These are phyloP conservation scores for Discoglossus pictus DNA, from an alignment of 2,797 vertebrate genomes.

Conservation along the genomic window DNA sequence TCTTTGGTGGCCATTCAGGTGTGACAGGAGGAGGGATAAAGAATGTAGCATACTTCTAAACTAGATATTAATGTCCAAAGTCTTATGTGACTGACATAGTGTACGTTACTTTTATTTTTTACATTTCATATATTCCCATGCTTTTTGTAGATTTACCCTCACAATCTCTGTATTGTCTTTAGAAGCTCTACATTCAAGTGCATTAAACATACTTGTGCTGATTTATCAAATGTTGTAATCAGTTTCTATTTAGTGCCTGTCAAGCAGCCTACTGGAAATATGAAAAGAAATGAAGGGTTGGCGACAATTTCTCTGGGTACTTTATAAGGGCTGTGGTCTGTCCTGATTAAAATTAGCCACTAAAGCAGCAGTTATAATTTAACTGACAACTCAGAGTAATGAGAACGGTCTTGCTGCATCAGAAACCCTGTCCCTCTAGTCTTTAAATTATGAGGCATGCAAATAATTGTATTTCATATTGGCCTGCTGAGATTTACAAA, in stretches of 20 bases:
- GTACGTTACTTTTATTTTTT: too few species aligned
- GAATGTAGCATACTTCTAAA: too few species aligned
- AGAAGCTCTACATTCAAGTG: too few species aligned
- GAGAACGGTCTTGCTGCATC: conserved; percentile 5
- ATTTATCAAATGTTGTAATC: neutral
- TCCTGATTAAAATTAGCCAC: conserved; percentile 25
- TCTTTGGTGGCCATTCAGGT: too few species aligned
- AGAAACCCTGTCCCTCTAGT: neutral
- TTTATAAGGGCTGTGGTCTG: conserved; percentile 9
- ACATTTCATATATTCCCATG: too few species aligned
- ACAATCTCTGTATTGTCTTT: too few species aligned
- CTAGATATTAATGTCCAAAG: too few species aligned
- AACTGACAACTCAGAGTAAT: conserved; percentile 2
- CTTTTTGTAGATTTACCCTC: too few species aligned
- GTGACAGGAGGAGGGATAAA: too few species aligned
- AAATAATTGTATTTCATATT: neutral
- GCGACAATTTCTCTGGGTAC: neutral
- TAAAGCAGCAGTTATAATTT: neutral
- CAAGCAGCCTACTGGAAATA: conserved; percentile 10
- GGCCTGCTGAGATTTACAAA: too few species aligned
- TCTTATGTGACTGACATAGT: too few species aligned
- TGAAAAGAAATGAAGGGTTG: neutral
- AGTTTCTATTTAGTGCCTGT: conserved; percentile 19
- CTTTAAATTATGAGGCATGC: conserved; percentile 1
- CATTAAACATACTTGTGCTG: too few species aligned